A percentile compares a stretch with the other conserved stretches of the same genome.
These are phyloP conservation scores for Cheirogaleus major DNA, from an alignment of 2,797 vertebrate genomes.

Conservation along the genomic window DNA sequence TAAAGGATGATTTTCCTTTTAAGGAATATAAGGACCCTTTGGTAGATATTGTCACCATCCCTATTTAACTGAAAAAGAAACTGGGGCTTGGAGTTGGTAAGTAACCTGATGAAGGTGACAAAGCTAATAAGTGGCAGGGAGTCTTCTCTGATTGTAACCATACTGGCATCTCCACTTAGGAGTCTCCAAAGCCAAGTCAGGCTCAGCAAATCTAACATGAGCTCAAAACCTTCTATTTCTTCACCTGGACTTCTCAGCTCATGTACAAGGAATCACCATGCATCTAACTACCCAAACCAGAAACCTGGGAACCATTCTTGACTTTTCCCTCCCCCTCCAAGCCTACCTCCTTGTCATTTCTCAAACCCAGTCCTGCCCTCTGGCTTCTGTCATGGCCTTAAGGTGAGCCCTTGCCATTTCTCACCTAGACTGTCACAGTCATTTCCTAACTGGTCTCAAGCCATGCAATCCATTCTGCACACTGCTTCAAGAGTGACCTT, in stretches of 20 bases:
- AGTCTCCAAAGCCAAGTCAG: background rate
- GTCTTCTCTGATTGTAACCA: background rate
- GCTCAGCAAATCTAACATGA: background rate
- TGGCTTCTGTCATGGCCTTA: background rate
- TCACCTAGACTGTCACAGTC: background rate
- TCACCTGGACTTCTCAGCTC: background rate
- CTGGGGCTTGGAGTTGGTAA: background rate
- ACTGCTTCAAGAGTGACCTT: background rate
- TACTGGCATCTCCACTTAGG: background rate
- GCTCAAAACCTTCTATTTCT: background rate
- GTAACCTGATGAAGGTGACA: background rate
- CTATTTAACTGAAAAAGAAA: constrained; percentile 4
- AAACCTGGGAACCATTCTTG: background rate
- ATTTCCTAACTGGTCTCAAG: background rate
- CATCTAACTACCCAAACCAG: background rate
- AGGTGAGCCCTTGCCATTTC: background rate
- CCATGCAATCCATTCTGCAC: background rate
- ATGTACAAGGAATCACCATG: background rate
- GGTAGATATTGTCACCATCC: background rate
- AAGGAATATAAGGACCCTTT: background rate
- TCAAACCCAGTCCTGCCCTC: background rate
- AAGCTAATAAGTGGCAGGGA: background rate
- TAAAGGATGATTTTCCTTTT: background rate
- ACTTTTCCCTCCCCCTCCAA: background rate
- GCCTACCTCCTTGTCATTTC: background rate